Percentiles rank a stretch among this genome's conserved stretches.
These are phyloP conservation scores for Brachionus rubens DNA, from an alignment of 1,140 invertebrate species.

Conservation along the genomic window DNA sequence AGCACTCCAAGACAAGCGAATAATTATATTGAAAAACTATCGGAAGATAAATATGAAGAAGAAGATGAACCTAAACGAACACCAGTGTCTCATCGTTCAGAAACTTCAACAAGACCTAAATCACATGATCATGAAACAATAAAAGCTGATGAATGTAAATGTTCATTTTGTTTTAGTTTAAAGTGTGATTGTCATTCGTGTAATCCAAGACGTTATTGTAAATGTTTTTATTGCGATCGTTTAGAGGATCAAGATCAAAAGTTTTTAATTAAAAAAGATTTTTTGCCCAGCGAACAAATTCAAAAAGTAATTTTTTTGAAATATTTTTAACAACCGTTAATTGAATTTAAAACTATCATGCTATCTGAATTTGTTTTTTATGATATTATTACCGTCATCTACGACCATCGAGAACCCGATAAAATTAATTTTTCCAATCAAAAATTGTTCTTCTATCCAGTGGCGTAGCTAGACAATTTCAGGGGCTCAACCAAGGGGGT, in stretches of 20 bases:
- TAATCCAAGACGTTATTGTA: slow-evolving; percentile 37
- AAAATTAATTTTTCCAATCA: no score
- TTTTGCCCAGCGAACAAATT: slow-evolving; percentile 31
- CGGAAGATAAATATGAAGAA: neutral
- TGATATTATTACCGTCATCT: no score
- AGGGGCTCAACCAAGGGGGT: no score
- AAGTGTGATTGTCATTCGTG: slow-evolving; percentile 40
- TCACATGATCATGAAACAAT: neutral
- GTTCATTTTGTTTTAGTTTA: slow-evolving; percentile 8
- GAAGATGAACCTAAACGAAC: neutral
- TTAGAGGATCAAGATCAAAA: neutral
- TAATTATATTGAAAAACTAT: neutral
- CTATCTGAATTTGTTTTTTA: no score
- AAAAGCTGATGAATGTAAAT: neutral
- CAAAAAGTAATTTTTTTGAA: slow-evolving; percentile 11
- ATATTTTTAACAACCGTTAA: no score
- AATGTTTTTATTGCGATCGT: slow-evolving; percentile 24
- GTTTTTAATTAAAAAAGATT: slow-evolving; percentile 3
- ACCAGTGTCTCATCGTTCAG: no score
- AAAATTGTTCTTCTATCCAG: no score
- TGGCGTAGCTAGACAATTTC: no score
- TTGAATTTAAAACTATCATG: no score
- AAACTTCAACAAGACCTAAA: no score
- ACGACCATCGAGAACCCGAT: no score
- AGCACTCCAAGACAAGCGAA: neutral